Evolutionary conservation across 1,140 invertebrate species (phyloP).

Genomic region (Melipona quadrifasciata): DNA sequence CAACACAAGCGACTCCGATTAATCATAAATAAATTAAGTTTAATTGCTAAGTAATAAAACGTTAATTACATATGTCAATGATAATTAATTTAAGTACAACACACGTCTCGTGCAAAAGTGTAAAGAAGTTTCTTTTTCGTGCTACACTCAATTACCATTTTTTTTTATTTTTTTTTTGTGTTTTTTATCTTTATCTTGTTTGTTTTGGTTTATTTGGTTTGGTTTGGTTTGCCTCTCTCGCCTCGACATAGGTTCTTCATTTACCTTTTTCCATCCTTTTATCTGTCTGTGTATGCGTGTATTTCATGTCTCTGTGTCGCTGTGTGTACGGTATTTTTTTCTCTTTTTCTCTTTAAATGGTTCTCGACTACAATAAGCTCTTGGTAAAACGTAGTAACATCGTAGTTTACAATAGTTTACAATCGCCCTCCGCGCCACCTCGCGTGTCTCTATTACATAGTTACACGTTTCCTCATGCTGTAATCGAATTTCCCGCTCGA

Average conservation of each 20-base stretch:
- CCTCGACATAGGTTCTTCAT: slow-evolving; percentile 2
- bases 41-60: slow-evolving; percentile 81
- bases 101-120: slow-evolving; percentile 82
- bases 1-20: slow-evolving; percentile 71
- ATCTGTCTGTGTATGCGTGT: not conserved
- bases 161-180: slow-evolving; percentile 70
- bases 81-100: slow-evolving; percentile 81
- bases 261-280: not conserved
- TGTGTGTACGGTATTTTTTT: slow-evolving; percentile 25
- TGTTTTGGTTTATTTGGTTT: slow-evolving; percentile 28
- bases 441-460: slow-evolving; percentile 76
- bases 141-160: slow-evolving; percentile 69
- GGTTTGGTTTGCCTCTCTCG: slow-evolving; percentile 23
- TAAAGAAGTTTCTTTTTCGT: slow-evolving; percentile 79
- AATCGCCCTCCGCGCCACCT: slow-evolving; percentile 73
- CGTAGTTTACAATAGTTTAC: slow-evolving; percentile 82
- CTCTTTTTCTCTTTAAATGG: slow-evolving; percentile 74
- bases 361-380: slow-evolving; percentile 82
- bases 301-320: slow-evolving; percentile 15
- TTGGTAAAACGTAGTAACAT: slow-evolving; percentile 83
- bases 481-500: slow-evolving; percentile 69
- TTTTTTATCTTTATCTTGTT: slow-evolving; percentile 46
- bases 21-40: slow-evolving; percentile 80
- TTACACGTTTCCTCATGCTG: slow-evolving; percentile 73
- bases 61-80: slow-evolving; percentile 80